These are phyloP conservation scores for Dryadula phaetusa DNA, from an alignment of 2,888 invertebrate species.

Conservation along the genomic window DNA sequence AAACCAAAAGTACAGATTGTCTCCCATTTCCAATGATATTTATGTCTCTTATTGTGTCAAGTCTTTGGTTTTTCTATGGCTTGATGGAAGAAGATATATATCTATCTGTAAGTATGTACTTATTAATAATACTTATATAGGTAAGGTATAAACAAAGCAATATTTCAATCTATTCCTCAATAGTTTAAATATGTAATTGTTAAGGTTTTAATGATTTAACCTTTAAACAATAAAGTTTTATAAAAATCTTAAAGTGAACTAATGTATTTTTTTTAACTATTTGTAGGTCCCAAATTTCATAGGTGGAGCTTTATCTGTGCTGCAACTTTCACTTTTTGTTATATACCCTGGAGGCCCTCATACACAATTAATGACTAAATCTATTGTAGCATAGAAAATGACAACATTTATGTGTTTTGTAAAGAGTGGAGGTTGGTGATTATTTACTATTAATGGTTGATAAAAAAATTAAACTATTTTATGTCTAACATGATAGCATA, in stretches of 20 bases:
- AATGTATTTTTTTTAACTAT: neutral
- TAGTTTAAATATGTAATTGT: too few relatives aligned
- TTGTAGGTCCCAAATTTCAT: conserved; percentile 91
- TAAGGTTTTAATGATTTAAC: too few relatives aligned
- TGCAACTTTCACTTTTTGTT: conserved; percentile 91
- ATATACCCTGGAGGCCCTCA: conserved; percentile 85
- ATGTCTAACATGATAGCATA: neutral
- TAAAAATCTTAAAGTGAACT: neutral
- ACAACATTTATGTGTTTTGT: neutral
- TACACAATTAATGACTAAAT: conserved; percentile 48
- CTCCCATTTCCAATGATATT: conserved; percentile 94
- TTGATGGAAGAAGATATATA: conserved; percentile 90
- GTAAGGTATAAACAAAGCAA: too few relatives aligned
- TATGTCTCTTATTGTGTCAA: conserved; percentile 91
- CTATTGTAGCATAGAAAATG: conserved; percentile 43
- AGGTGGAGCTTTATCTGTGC: conserved; percentile 88
- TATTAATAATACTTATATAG: neutral
- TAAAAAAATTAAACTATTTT: neutral
- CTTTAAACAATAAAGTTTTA: too few relatives aligned
- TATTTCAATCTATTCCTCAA: too few relatives aligned
- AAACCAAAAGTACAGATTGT: conserved; percentile 91
- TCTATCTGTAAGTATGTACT: conserved; percentile 86
- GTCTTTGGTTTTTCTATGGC: conserved; percentile 95
- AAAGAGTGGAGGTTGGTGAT: neutral
- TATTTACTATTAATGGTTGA: neutral